phyloP scores from a whole-genome alignment of 2,888 invertebrate genomes.

The Pristionchus maxplancki region DNA sequence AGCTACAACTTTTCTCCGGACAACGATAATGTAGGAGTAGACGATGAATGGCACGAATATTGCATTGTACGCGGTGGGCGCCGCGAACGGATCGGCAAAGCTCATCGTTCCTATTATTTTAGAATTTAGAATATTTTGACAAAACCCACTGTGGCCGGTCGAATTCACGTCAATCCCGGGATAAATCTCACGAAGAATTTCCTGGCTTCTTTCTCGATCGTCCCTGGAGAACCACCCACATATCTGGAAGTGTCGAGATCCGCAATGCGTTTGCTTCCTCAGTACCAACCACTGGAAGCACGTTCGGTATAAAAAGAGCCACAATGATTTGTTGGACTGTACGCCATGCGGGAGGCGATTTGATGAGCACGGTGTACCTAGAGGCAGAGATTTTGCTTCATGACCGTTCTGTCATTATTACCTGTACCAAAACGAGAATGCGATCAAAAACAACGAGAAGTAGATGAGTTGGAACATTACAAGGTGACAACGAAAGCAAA shows the following conservation, averaged over 20 bases:
- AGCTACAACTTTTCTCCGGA: not conserved
- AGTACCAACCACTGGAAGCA: not conserved
- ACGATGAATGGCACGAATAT: not conserved
- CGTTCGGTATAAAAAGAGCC: not conserved
- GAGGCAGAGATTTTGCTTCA: not conserved
- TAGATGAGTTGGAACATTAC: conserved; percentile 27
- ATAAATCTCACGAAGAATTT: not conserved
- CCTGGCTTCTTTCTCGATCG: not conserved
- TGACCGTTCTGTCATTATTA: not conserved
- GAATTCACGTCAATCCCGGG: not conserved
- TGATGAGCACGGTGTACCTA: not conserved
- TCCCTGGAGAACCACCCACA: not conserved
- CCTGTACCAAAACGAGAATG: conserved; percentile 25
- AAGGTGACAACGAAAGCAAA: not conserved
- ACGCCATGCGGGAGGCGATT: not conserved
- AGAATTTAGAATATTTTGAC: not conserved
- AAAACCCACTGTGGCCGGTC: not conserved
- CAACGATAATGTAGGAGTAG: not conserved
- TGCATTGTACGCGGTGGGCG: not conserved
- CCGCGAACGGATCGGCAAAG: not conserved
- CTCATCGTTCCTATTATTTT: not conserved
- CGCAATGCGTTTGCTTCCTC: too few species aligned
- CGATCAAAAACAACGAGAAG: conserved; percentile 5
- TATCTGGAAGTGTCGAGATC: not conserved
- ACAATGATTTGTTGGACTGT: not conserved